phyloP scores from a whole-genome alignment of 2,113 vertebrate genomes.

The Chinchilla lanigera region DNA sequence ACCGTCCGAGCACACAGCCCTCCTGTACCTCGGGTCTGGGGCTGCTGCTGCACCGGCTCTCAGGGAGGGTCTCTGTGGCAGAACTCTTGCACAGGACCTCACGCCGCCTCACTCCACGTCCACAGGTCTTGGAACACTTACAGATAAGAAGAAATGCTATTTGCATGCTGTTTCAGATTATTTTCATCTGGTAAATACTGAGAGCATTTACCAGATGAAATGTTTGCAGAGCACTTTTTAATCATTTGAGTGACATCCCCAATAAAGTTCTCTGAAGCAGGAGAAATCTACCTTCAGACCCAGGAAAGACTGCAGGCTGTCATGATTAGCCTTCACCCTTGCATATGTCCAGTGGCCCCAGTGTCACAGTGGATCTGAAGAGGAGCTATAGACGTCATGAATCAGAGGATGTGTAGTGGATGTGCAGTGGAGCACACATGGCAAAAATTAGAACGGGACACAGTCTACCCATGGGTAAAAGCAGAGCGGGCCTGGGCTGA shows the following conservation, averaged over 20 bases:
- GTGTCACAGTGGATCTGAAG: not conserved
- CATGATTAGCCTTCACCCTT: not conserved
- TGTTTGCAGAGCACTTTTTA: not conserved
- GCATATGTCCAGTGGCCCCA: too few relatives aligned
- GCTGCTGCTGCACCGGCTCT: slow-evolving; percentile 89
- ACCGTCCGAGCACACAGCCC: slow-evolving; percentile 93
- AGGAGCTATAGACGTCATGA: not conserved
- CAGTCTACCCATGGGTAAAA: not conserved
- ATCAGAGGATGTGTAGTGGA: not conserved
- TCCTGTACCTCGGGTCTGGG: slow-evolving; percentile 92
- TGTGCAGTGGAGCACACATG: fast-evolving
- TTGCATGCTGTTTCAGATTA: not conserved
- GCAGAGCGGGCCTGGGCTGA: not conserved
- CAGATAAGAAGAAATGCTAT: slow-evolving; percentile 39
- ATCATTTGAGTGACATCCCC: not conserved
- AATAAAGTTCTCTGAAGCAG: too few relatives aligned
- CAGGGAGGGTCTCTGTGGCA: slow-evolving; percentile 87
- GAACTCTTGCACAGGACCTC: slow-evolving; percentile 91
- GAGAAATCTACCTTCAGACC: too few relatives aligned
- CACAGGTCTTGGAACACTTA: slow-evolving; percentile 98
- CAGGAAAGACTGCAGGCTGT: not conserved
- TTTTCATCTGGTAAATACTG: not conserved
- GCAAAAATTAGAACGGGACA: fast-evolving
- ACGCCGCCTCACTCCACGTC: slow-evolving; percentile 93
- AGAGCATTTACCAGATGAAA: not conserved